phyloP scores from a whole-genome alignment of 2,888 invertebrate genomes.

The Melanophora roralis region DNA sequence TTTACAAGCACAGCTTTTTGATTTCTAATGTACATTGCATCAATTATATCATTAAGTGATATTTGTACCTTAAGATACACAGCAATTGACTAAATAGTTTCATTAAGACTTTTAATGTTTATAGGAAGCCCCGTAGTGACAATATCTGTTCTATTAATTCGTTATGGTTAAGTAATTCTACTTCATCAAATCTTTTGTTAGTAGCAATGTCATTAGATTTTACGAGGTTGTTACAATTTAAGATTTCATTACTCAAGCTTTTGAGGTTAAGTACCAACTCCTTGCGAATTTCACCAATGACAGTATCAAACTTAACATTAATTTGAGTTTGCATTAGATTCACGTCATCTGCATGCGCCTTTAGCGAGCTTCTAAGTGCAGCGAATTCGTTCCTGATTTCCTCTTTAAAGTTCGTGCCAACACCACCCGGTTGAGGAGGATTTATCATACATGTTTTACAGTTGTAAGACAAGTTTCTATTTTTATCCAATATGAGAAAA shows the following conservation, averaged over 20 bases:
- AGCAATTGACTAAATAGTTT: neutral
- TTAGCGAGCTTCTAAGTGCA: neutral
- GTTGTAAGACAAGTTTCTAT: neutral
- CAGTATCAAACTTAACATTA: neutral
- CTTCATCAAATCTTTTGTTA: neutral
- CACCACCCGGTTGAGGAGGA: neutral
- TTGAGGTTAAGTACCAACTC: neutral
- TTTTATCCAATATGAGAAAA: neutral
- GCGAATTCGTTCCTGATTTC: too few relatives aligned
- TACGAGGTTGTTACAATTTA: neutral
- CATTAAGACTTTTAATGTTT: too few relatives aligned
- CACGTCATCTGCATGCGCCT: neutral
- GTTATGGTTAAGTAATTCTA: neutral
- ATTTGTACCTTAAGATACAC: neutral
- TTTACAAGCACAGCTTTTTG: neutral
- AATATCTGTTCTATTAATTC: neutral
- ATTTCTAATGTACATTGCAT: neutral
- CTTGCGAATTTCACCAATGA: too few relatives aligned
- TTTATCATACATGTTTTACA: neutral
- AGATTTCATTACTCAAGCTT: neutral
- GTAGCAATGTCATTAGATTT: neutral
- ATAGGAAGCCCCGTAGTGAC: neutral
- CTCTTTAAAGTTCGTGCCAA: too few relatives aligned
- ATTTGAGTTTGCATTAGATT: neutral
- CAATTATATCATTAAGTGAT: neutral